These are phyloP conservation scores for Gerosis bhagava DNA, from an alignment of 2,888 invertebrate genomes.

Conservation along the genomic window DNA sequence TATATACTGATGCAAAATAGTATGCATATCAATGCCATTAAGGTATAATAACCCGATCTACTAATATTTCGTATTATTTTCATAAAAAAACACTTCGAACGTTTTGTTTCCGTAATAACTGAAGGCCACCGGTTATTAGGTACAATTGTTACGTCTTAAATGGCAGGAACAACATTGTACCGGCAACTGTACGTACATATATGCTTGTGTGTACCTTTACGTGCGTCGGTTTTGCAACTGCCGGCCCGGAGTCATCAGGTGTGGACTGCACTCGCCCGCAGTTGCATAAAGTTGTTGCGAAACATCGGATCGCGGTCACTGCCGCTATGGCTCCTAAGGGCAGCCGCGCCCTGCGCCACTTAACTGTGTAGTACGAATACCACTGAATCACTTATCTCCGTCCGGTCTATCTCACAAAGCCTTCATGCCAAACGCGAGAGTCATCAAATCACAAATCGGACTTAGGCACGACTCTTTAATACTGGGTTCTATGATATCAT, in stretches of 20 bases:
- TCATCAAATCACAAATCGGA: constrained; percentile 19
- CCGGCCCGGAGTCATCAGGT: constrained; percentile 65
- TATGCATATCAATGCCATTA: too few relatives aligned
- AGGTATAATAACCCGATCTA: too few relatives aligned
- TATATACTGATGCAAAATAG: too few relatives aligned
- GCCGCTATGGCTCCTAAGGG: constrained; percentile 62
- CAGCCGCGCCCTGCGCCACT: constrained; percentile 58
- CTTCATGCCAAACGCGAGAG: constrained; percentile 15
- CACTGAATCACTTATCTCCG: constrained; percentile 26
- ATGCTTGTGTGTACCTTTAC: constrained; percentile 53
- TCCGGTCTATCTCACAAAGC: constrained; percentile 10
- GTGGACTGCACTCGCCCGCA: constrained; percentile 68
- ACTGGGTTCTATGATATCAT: constrained; percentile 17
- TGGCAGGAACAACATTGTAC: constrained; percentile 11
- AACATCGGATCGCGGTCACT: constrained; percentile 78
- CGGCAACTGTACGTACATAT: constrained; percentile 42
- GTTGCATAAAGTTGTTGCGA: constrained; percentile 76
- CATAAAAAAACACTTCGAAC: too few relatives aligned
- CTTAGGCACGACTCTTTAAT: not conserved
- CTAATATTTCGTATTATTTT: too few relatives aligned
- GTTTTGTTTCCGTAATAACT: not conserved
- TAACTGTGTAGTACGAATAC: constrained; percentile 35
- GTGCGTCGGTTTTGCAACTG: constrained; percentile 60
- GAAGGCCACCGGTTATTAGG: constrained; percentile 1
- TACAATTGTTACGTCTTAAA: constrained; percentile 11